Conservation (phyloP, 2,888 invertebrate species). For the Alentia gelatinosa region DNA sequence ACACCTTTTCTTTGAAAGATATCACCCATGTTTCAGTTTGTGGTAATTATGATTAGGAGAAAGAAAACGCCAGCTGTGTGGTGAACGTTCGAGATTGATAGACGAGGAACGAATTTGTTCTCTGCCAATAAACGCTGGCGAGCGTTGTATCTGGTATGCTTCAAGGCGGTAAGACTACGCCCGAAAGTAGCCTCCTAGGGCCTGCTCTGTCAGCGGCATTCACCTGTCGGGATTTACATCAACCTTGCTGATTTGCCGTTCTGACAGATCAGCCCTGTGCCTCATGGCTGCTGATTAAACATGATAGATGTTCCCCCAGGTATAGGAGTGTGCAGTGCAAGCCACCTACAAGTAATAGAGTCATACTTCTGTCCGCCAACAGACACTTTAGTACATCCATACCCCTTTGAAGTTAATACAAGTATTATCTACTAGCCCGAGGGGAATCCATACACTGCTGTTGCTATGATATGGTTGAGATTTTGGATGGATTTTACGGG, state of each 20-base stretch:
- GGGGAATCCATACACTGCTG: background rate
- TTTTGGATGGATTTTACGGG: background rate
- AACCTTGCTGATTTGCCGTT: background rate
- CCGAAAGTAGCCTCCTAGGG: conserved; percentile 1
- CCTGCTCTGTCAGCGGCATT: background rate
- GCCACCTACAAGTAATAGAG: background rate
- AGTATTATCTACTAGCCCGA: background rate
- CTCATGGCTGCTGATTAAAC: background rate
- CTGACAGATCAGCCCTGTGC: background rate
- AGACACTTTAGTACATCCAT: background rate
- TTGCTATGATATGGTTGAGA: background rate
- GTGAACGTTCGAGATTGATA: background rate
- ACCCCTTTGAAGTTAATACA: background rate
- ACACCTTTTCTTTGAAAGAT: conserved; percentile 44
- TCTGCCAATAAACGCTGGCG: background rate
- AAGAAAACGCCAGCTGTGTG: background rate
- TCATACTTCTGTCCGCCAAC: background rate
- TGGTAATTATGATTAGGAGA: conserved; percentile 40
- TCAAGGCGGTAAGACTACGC: background rate
- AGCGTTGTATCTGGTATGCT: background rate
- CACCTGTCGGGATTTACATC: conserved; percentile 50
- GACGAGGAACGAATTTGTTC: background rate
- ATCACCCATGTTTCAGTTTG: conserved; percentile 34
- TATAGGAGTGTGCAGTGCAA: background rate
- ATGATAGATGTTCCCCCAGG: background rate